These are phyloP conservation scores for Hippoglossus hippoglossus DNA, from an alignment of 2,797 vertebrate genomes.

Conservation along the genomic window DNA sequence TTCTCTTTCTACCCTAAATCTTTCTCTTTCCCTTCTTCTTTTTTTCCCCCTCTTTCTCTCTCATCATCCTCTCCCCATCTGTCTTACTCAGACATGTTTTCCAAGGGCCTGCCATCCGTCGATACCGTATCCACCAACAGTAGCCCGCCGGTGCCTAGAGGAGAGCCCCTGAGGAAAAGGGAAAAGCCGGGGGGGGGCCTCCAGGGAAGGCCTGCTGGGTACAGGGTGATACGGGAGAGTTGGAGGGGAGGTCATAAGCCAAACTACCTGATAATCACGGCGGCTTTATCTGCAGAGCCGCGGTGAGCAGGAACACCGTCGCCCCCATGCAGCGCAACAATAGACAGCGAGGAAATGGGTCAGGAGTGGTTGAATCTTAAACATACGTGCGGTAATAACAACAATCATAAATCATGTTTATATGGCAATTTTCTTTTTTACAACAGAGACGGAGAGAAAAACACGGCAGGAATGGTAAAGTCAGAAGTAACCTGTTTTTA, in stretches of 20 bases:
- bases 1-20: constrained; percentile 42
- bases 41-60: constrained; percentile 16
- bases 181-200: constrained; percentile 47
- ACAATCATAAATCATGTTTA: constrained; percentile 1
- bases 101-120: constrained; percentile 79
- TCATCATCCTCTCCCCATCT: constrained; percentile 79
- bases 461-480: neutral
- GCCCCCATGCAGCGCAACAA: neutral
- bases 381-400: neutral
- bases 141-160: constrained; percentile 77
- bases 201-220: constrained; percentile 67
- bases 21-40: constrained; percentile 41
- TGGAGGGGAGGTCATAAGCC: constrained; percentile 51
- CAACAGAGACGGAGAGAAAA: neutral
- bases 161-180: constrained; percentile 70
- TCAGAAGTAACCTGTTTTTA: neutral
- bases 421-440: neutral
- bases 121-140: constrained; percentile 87
- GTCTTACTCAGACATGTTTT: constrained; percentile 83
- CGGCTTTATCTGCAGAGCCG: constrained; percentile 26
- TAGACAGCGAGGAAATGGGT: constrained; percentile 6
- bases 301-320: constrained; percentile 42
- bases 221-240: constrained; percentile 77
- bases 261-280: constrained; percentile 61
- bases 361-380: constrained; percentile 3